Evolutionary conservation across 2,888 invertebrate genomes (phyloP).

Genomic region (Dusona sp.): DNA sequence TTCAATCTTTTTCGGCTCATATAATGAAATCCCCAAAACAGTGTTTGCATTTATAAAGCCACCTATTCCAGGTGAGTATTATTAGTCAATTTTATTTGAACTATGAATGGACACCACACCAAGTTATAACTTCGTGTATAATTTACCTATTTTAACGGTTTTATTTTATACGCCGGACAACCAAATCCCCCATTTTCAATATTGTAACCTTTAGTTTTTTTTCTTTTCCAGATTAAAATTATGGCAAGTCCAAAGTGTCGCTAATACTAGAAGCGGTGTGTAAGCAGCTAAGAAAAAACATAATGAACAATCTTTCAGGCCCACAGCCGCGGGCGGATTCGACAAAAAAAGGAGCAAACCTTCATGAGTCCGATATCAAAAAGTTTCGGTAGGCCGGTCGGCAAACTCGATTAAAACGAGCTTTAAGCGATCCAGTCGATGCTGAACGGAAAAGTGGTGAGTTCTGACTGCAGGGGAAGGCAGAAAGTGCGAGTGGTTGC

Average conservation of each 20-base stretch:
- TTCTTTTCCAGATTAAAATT: background rate
- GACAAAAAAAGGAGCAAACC: slow-evolving; percentile 27
- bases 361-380: slow-evolving; percentile 45
- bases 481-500: slow-evolving; percentile 45
- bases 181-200: background rate
- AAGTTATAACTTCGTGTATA: background rate
- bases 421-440: slow-evolving; percentile 80
- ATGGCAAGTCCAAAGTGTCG: background rate
- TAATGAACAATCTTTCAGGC: background rate
- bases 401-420: slow-evolving; percentile 82
- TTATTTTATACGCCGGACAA: background rate
- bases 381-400: slow-evolving; percentile 66
- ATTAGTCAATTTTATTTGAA: background rate
- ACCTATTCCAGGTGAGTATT: background rate
- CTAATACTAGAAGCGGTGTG: background rate
- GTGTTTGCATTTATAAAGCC: background rate
- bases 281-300: background rate
- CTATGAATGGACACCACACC: background rate
- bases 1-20: background rate
- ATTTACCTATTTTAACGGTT: background rate
- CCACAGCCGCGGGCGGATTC: background rate
- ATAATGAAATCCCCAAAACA: background rate
- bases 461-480: background rate
- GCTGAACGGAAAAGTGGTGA: slow-evolving; percentile 41
- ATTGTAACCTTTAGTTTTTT: background rate